Evolutionary conservation across 2,113 vertebrate genomes (phyloP), one percentile per base, ranked within the genome.

Genomic region (Clarias gariepinus): DNA sequence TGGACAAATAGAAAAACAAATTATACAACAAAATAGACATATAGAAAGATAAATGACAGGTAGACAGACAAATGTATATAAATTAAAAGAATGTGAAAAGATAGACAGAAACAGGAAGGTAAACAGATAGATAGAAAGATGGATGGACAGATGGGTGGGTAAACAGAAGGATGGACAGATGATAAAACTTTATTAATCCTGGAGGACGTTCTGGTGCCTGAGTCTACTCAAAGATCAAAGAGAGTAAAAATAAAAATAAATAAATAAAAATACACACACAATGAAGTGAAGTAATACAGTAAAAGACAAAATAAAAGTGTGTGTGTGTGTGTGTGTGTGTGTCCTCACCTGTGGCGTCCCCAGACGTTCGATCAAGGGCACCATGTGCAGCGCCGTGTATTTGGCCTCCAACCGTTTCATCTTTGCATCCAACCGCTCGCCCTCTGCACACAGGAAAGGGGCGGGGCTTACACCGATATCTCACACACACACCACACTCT

Each of bases 341-440:
- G 23, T 41, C 10, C 85, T 36, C 77, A 97, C 96, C 96, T 97
- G 96, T 36, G 96, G 96, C 68, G 96, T 97, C 84, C 96, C 96
- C 63, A 97, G 90, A 53, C 96, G 95, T 89, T 97, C 96, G 55
- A 97, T 96, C 55, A 97, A 94, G 28, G 96, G 96, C 81, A 97
- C 96, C 36, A 97, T 93, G 80, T 97, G 96, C 63, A 97, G 92
- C 0, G 96, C 95, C 33, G 96, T 95, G 0, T 97, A 97, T 89
- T 97, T 97, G 30, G 96, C 94, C 89, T 97, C 96, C 41, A 97
- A 91, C 63, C 96, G 95, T 77, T 97, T 97, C 96, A 97, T 97
- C 92, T 97, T 97, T 81, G 96, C 96, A 90, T 97, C 96, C 0
- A 97, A 94, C 77, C 96, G 96, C 91, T 97, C 96, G 8, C 96